These are phyloP conservation scores for Benitochromis conjunctus DNA, from an alignment of 2,113 vertebrate species.

Conservation along the genomic window DNA sequence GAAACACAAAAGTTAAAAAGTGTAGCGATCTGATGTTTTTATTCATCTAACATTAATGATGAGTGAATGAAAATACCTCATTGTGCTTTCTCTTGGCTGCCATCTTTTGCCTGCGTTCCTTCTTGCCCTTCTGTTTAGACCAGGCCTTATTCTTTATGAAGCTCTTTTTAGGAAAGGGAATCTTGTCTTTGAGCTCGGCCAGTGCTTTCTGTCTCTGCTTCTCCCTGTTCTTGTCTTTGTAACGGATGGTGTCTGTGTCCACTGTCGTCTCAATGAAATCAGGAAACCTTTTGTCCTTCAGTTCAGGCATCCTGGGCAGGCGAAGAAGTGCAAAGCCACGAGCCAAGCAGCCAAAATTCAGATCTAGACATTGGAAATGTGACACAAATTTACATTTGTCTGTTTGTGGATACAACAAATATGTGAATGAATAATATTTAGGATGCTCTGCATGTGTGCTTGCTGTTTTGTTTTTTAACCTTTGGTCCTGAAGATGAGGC, in stretches of 20 bases:
- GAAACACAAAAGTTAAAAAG: neutral
- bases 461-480: constrained; percentile 62
- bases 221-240: constrained; percentile 90
- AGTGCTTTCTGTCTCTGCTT: constrained; percentile 85
- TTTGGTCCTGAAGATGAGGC: constrained; percentile 92
- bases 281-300: constrained; percentile 82
- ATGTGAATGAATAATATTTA: neutral
- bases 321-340: constrained; percentile 87
- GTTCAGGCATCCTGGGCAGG: constrained; percentile 93
- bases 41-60: neutral
- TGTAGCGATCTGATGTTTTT: neutral
- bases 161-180: constrained; percentile 49
- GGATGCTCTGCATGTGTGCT: neutral
- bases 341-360: constrained; percentile 85
- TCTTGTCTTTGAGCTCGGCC: constrained; percentile 62
- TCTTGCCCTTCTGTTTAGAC: constrained; percentile 93
- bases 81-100: constrained; percentile 80
- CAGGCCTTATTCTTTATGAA: constrained; percentile 83
- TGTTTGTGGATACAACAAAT: neutral
- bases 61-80: constrained; percentile 70
- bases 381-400: neutral
- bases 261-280: constrained; percentile 75
- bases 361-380: constrained; percentile 69
- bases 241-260: constrained; percentile 87
- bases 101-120: constrained; percentile 80